A percentile compares a stretch with the other conserved stretches of the same genome.
Evolutionary conservation across 2,113 vertebrate species (phyloP).

Genomic region (Stercorarius parasiticus): DNA sequence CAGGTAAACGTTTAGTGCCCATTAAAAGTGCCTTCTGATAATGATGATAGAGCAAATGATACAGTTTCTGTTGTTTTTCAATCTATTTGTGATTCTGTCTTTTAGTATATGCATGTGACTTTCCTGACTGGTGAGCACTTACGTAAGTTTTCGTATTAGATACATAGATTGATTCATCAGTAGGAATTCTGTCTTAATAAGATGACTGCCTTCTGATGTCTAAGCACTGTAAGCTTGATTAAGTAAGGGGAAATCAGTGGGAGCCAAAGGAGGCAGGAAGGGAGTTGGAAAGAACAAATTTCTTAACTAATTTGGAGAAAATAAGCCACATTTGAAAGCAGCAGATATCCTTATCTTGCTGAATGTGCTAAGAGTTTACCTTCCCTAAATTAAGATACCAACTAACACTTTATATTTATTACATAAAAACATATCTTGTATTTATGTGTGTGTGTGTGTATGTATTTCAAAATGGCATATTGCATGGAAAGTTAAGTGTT

Average conservation of each 20-base stretch:
- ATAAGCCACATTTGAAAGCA: background rate
- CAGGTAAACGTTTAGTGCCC: background rate
- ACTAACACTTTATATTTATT: background rate
- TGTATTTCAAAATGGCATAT: background rate
- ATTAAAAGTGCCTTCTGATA: background rate
- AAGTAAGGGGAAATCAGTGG: slow-evolving; percentile 4
- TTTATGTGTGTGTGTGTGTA: background rate
- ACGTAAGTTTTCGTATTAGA: background rate
- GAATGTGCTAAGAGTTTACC: background rate
- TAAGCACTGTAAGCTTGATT: background rate
- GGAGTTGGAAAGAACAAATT: background rate
- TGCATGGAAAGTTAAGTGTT: background rate
- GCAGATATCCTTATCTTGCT: background rate
- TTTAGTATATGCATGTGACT: background rate
- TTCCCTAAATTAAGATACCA: background rate
- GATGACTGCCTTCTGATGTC: background rate
- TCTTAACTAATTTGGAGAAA: background rate
- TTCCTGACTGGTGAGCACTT: background rate
- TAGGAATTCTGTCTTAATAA: background rate
- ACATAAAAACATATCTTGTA: background rate
- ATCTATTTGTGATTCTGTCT: background rate
- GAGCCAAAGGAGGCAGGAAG: background rate
- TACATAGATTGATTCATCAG: background rate
- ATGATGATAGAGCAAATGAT: background rate
- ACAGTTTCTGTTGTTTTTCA: background rate